Conservation (phyloP, 2,113 vertebrate species). For the Illadopsis cleaveri region DNA sequence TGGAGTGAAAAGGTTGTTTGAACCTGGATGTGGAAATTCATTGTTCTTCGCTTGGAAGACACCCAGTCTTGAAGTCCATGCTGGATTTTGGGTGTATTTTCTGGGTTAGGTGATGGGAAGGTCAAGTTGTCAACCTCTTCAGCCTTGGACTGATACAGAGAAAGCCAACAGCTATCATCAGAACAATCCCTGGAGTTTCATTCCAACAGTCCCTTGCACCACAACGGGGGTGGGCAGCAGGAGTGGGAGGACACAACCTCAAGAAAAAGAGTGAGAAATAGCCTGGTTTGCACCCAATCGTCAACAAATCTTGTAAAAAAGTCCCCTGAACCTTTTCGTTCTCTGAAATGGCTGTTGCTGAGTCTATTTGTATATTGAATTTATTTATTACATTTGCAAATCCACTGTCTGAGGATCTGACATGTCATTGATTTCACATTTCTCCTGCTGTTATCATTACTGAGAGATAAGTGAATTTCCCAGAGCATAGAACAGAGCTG, state of each 20-base stretch:
- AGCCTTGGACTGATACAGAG: not conserved
- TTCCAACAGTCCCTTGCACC: not conserved
- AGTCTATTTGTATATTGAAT: not conserved
- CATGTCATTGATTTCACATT: not conserved
- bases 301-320: not conserved
- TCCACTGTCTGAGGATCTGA: not conserved
- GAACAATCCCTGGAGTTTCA: not conserved
- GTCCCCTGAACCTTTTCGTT: not conserved
- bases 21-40: not conserved
- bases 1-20: not conserved
- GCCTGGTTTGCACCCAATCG: not conserved
- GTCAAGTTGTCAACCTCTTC: not conserved
- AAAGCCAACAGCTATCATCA: not conserved
- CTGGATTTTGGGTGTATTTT: not conserved
- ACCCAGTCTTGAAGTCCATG: not conserved
- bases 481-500: not conserved
- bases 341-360: not conserved
- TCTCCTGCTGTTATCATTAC: not conserved
- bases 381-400: not conserved
- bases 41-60: not conserved
- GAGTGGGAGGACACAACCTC: not conserved
- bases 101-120: not conserved
- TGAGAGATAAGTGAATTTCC: not conserved
- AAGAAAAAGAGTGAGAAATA: not conserved
- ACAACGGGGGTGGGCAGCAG: not conserved